These are phyloP conservation scores for Ditylenchus dipsaci DNA, from an alignment of 1,140 invertebrate genomes.

Conservation along the genomic window DNA sequence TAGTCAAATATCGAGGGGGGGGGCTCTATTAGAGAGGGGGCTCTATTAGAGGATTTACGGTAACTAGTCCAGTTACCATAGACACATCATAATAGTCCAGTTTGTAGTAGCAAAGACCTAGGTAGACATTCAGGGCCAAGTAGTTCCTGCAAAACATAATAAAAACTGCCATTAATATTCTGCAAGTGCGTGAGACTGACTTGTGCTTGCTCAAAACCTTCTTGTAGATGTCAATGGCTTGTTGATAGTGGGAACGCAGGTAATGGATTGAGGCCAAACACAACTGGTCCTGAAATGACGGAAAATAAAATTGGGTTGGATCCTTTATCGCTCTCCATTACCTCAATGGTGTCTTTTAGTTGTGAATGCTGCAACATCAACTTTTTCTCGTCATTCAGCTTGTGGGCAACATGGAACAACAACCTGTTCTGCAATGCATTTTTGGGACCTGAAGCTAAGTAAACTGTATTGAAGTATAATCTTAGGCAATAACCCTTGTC, in stretches of 20 bases:
- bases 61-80: constrained; percentile 61
- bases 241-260: constrained; percentile 88
- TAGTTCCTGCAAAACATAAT: constrained; percentile 68
- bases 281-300: constrained; percentile 63
- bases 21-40: too few relatives aligned
- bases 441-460: constrained; percentile 39
- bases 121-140: constrained; percentile 89
- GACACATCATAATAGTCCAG: constrained; percentile 73
- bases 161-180: constrained; percentile 51
- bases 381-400: constrained; percentile 78
- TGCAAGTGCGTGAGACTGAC: too few relatives aligned
- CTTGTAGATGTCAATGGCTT: constrained; percentile 98
- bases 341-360: constrained; percentile 80
- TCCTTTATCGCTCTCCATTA: constrained; percentile 58
- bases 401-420: constrained; percentile 85
- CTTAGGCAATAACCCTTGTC: constrained; percentile 50
- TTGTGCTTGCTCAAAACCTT: constrained; percentile 83
- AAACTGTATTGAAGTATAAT: neutral
- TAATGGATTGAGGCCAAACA: constrained; percentile 94
- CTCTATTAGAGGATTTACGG: too few relatives aligned
- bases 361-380: constrained; percentile 76
- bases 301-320: neutral
- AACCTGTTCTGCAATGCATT: constrained; percentile 60
- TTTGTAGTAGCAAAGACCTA: constrained; percentile 95
- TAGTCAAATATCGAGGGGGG: too few relatives aligned